These are phyloP conservation scores for Ammodytes dubius DNA, from an alignment of 2,113 vertebrate species.

Conservation along the genomic window DNA sequence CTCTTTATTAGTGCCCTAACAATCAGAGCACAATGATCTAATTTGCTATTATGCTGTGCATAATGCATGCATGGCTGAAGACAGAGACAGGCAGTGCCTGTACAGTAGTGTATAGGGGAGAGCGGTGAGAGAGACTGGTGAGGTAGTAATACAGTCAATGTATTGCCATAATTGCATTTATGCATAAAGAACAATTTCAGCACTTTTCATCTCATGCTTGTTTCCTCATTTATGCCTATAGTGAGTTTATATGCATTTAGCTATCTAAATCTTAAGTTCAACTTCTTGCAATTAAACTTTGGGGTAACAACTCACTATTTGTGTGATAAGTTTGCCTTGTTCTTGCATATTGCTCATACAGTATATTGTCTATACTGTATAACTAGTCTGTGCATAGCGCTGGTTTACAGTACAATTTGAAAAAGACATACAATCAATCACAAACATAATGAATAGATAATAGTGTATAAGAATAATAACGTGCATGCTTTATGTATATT, in stretches of 20 bases:
- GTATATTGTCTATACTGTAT: neutral
- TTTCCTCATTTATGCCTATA: neutral
- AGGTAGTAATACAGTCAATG: conserved; percentile 9
- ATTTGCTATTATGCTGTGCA: conserved; percentile 61
- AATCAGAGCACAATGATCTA: conserved; percentile 62
- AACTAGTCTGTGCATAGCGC: neutral
- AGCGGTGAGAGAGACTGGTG: neutral
- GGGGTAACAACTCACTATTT: neutral
- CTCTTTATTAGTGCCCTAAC: conserved; percentile 35
- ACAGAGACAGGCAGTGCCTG: conserved; percentile 29
- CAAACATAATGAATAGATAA: neutral
- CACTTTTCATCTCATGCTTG: neutral
- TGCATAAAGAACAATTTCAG: conserved; percentile 1
- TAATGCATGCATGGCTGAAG: conserved; percentile 54
- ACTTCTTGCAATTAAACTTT: neutral
- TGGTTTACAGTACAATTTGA: neutral
- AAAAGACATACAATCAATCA: neutral
- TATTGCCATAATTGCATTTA: neutral
- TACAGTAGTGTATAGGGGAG: conserved; percentile 27
- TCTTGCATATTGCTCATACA: neutral
- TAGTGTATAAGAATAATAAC: no score
- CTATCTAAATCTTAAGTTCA: neutral
- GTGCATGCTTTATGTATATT: neutral
- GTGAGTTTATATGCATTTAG: neutral
- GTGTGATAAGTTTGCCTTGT: neutral